Evolutionary conservation across 2,797 vertebrate genomes (phyloP), one percentile per base, ranked within the genome.

Genomic region (Helicolenus hilgendorfi): DNA sequence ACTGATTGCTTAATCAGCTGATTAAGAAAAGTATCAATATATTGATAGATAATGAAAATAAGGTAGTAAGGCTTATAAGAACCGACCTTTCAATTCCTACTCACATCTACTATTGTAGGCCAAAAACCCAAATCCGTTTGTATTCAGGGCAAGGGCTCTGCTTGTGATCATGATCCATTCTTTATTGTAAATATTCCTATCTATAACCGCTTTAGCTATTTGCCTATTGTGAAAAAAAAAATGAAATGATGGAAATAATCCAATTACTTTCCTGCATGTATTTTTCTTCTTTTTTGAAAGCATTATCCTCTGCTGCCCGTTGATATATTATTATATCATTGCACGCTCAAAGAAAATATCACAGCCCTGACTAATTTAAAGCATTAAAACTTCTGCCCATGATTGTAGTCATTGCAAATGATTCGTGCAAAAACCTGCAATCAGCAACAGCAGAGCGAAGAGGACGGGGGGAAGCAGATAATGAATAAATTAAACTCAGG

Each of bases 401-500:
- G 64, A 84, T 63, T 74, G 68, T 18, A 60, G 67, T 58, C n/a
- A 64, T n/a, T 83, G 62, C 45, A 41, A 79, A 78, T n/a, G 38
- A 76, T 67, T 74, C 3, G 3, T 63, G 36, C 27, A 83, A 88
- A 84, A 89, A 73, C 33, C 41, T 60, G 31, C 71, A 73, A 91
- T 72, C 85, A 77, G 67, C 83, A 86, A 65, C 68, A 73, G 67
- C n/a, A 3, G 56, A 78, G 67, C 63, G 41, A 88, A 53, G 77
- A 63, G 75, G 38, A 77, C 1, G 10, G 26, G n/a, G 55, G 64
- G 68, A 81, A 77, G 78, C 35, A 72, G 35, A 84, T 90, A 89
- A 90, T 91, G 81, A 91, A 89, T 84, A 86, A 89, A 94, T 92
- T 89, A 89, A 95, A 93, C 60, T 15, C 29, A 83, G 77, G 82